These are phyloP conservation scores for Drosophila melanosoma DNA, from an alignment of 2,888 invertebrate genomes.

Conservation along the genomic window DNA sequence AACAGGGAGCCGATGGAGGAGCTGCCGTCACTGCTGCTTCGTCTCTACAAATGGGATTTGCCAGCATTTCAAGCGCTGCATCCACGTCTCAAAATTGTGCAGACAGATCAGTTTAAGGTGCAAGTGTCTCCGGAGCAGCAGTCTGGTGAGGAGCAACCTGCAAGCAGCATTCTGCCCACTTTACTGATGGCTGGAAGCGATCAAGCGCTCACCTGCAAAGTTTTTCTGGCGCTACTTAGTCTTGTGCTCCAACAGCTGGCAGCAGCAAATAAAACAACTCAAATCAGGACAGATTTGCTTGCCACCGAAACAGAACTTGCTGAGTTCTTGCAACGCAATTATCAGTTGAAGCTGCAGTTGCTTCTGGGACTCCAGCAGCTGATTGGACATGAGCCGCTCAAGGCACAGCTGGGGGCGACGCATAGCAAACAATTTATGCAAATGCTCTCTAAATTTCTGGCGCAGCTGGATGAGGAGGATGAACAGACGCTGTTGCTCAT, in stretches of 20 bases:
- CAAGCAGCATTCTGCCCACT: slow-evolving; percentile 58
- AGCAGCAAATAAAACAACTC: not conserved
- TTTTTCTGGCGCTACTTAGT: slow-evolving; percentile 77
- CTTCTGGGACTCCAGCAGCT: slow-evolving; percentile 80
- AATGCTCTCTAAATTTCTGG: slow-evolving; percentile 69
- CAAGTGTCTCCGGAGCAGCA: slow-evolving; percentile 63
- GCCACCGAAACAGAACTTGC: slow-evolving; percentile 76
- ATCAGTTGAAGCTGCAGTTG: slow-evolving; percentile 76
- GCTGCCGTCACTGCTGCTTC: slow-evolving; percentile 68
- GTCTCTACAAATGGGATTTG: slow-evolving; percentile 54
- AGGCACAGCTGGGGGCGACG: slow-evolving; percentile 72
- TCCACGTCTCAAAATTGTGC: slow-evolving; percentile 62
- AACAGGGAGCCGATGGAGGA: slow-evolving; percentile 73
- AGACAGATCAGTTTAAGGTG: slow-evolving; percentile 39
- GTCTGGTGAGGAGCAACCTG: slow-evolving; percentile 44
- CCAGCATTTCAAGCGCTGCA: slow-evolving; percentile 65
- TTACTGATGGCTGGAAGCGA: slow-evolving; percentile 71
- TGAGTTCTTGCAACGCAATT: slow-evolving; percentile 72
- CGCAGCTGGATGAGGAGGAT: slow-evolving; percentile 33
- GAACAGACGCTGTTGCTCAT: slow-evolving; percentile 70
- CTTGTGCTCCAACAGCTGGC: slow-evolving; percentile 55
- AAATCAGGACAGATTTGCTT: slow-evolving; percentile 64
- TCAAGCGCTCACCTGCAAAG: slow-evolving; percentile 78
- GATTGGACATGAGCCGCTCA: slow-evolving; percentile 79
- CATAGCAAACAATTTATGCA: slow-evolving; percentile 77